Evolutionary conservation across 2,888 invertebrate genomes (phyloP), one percentile per base, ranked within the genome.

Genomic region (Parapristionchus giblindavisi): DNA sequence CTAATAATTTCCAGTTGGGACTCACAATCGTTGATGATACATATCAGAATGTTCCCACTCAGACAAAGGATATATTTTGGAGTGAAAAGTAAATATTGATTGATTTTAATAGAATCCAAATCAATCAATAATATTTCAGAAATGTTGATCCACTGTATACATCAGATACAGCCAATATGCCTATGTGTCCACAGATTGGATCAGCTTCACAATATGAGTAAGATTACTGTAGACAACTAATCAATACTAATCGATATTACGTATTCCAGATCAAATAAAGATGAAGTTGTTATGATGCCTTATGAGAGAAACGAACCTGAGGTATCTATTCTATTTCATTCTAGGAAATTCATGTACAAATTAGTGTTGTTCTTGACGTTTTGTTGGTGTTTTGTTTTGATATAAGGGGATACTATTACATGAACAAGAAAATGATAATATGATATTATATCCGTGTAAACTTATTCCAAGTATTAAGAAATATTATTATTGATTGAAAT

Each of bases 11-110:
- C n/a, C 70, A 82, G 80, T 66, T 77, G 2, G 82, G 83, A 11
- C 70, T 82, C 6, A 68, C 77, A 14, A 80, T 82, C 11, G 83
- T 82, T 27, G 83, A 83, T 38, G 81, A 81, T 34, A 78, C 77
- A 68, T 81, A 81, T 72, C 78, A 78, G 40, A 77, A 77, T 58
- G 72, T 77, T 8, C 82, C 83, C 8, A 72, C 75, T n/a, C 80
- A 80, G 68, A 72, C 76, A 27, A 79, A 79, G 52, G 83, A 83
- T 74, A 58, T 73, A 29, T 83, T 83, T 78, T 82, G 82, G 82
- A 78, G 77, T 61, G 73, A 73, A 8, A 56, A 38, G 48, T 71
- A n/a, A 24, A 24, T 56, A n/a, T 56, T 56, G 24, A 8, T 56
- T n/a, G 27, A 24, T 8, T 60, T 11, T 60, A 36, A 60, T n/a